These are phyloP conservation scores for Cryptotermes secundus DNA, from an alignment of 1,140 invertebrate species.

Conservation along the genomic window DNA sequence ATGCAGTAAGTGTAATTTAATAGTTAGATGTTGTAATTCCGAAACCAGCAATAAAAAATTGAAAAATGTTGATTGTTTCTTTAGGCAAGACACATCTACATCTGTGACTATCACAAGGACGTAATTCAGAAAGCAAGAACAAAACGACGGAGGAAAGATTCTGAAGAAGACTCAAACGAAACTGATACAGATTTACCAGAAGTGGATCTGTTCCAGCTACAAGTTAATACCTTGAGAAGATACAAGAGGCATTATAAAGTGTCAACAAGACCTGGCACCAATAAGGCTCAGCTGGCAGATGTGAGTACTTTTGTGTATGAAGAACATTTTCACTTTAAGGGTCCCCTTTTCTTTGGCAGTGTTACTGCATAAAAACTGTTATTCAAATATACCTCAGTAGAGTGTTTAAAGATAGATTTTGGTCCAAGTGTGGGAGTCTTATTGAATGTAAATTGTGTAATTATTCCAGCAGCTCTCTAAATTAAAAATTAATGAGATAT, in stretches of 20 bases:
- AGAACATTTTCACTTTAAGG: background rate
- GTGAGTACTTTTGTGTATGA: constrained; percentile 61
- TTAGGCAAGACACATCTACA: constrained; percentile 91
- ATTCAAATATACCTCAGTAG: background rate
- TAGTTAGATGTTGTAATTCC: background rate
- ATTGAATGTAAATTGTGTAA: too few species aligned
- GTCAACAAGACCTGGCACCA: constrained; percentile 82
- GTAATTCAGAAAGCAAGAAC: constrained; percentile 91
- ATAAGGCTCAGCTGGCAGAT: constrained; percentile 93
- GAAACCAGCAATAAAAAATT: background rate
- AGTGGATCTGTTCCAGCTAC: constrained; percentile 89
- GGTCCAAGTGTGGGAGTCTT: too few species aligned
- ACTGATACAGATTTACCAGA: constrained; percentile 85
- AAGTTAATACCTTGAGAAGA: constrained; percentile 87
- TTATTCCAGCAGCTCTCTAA: too few species aligned
- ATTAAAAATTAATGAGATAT: too few species aligned
- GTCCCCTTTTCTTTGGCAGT: too few species aligned
- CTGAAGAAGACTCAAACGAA: constrained; percentile 88
- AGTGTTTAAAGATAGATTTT: too few species aligned
- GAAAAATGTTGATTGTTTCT: constrained; percentile 37
- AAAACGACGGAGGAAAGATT: constrained; percentile 84
- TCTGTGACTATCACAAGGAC: constrained; percentile 94
- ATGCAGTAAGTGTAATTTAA: constrained; percentile 59
- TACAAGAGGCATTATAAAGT: constrained; percentile 95
- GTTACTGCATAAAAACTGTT: too few species aligned